These are phyloP conservation scores for Tokudaia tokunoshimensis DNA, from an alignment of 2,797 vertebrate species.

Conservation along the genomic window DNA sequence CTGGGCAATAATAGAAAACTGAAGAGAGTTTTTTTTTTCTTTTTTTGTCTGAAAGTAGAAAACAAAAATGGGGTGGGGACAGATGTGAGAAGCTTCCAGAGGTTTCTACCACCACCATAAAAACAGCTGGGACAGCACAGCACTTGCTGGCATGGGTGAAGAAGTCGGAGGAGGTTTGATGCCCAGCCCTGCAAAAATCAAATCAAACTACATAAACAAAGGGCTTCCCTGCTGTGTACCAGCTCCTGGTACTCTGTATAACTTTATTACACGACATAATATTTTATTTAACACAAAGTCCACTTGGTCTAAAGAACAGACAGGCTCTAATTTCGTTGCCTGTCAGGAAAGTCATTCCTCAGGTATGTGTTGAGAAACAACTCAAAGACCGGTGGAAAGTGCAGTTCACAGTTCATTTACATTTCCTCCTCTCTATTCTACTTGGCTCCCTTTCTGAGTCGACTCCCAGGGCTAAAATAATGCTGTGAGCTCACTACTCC, in stretches of 20 bases:
- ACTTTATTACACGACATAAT: conserved; percentile 52
- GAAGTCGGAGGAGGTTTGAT: neutral
- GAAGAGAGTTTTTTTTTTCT: conserved; percentile 68
- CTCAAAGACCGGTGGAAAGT: neutral
- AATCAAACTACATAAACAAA: neutral
- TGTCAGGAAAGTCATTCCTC: conserved; percentile 42
- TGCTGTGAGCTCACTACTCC: neutral
- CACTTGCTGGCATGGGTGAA: neutral
- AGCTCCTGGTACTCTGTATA: conserved; percentile 9
- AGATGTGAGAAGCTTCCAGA: neutral
- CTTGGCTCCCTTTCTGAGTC: conserved; percentile 38
- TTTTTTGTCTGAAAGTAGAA: conserved; percentile 26
- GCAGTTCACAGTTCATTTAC: neutral
- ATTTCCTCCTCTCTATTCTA: neutral
- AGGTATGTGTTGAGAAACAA: neutral
- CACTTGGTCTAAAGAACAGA: conserved; percentile 26
- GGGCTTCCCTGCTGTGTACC: conserved; percentile 22
- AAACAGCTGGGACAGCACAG: neutral
- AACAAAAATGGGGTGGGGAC: neutral
- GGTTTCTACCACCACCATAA: neutral
- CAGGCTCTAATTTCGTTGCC: conserved; percentile 33
- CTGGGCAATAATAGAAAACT: conserved; percentile 61
- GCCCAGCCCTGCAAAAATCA: neutral
- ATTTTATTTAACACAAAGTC: conserved; percentile 57
- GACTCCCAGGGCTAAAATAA: conserved; percentile 29